phyloP scores from a whole-genome alignment of 2,113 vertebrate genomes.

The Probosciger aterrimus region DNA sequence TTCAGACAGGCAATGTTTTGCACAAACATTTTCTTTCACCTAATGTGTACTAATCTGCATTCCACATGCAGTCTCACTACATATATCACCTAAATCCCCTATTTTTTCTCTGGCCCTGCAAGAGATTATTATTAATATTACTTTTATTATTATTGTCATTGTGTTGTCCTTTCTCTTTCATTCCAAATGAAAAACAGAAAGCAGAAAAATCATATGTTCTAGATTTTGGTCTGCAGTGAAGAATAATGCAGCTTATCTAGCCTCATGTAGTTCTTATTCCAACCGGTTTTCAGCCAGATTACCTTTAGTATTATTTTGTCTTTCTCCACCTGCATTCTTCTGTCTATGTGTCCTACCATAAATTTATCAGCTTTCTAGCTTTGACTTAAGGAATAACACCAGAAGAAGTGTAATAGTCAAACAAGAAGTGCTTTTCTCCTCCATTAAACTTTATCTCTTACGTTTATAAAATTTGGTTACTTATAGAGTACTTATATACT shows the following conservation, averaged over 20 bases:
- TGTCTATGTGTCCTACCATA: not conserved
- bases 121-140: slow-evolving; percentile 1
- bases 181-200: not conserved
- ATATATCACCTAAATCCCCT: slow-evolving; percentile 1
- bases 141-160: slow-evolving; percentile 22
- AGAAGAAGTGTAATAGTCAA: not conserved
- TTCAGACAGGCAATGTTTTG: slow-evolving; percentile 18
- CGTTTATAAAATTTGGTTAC: not conserved
- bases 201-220: not conserved
- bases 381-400: not conserved
- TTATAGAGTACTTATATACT: not conserved
- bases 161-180: not conserved
- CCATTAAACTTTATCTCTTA: not conserved
- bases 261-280: not conserved
- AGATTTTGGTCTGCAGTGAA: not conserved
- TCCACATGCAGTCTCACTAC: slow-evolving; percentile 27
- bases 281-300: not conserved
- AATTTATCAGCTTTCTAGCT: not conserved
- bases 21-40: slow-evolving; percentile 13
- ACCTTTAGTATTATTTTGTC: not conserved
- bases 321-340: not conserved
- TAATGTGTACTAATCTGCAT: slow-evolving; percentile 55
- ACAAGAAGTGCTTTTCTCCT: rapidly evolving
- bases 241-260: not conserved
- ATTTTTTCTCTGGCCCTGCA: not conserved